A percentile compares a stretch with the other conserved stretches of the same genome.
phyloP scores from a whole-genome alignment of 2,113 vertebrate species.

The Lynx canadensis region DNA sequence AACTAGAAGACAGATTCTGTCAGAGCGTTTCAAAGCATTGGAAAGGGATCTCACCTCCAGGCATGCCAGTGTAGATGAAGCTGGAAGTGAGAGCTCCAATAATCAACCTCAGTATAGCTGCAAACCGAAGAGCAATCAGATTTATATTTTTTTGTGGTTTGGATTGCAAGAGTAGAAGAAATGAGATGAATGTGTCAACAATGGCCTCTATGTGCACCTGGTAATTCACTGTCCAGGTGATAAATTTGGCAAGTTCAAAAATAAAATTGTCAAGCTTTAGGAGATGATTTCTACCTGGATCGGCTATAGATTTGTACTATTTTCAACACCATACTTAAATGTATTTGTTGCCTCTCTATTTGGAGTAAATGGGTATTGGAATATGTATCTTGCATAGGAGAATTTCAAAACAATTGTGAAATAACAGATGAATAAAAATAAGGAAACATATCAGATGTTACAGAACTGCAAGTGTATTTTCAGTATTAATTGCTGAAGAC shows the following conservation, averaged over 20 bases:
- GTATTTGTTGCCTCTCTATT: background rate
- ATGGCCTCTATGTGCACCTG: background rate
- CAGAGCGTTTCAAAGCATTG: background rate
- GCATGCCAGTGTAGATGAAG: background rate
- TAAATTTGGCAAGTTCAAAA: slow-evolving; percentile 45
- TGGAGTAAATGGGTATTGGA: background rate
- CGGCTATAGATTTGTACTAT: background rate
- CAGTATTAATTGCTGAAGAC: background rate
- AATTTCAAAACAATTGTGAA: background rate
- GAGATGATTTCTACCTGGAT: background rate
- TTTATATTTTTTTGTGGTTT: background rate
- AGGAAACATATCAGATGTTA: background rate
- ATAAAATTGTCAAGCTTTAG: slow-evolving; percentile 22
- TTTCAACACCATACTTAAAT: background rate
- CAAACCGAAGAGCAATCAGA: slow-evolving; percentile 19
- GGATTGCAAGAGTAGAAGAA: slow-evolving; percentile 35
- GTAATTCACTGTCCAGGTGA: slow-evolving; percentile 5
- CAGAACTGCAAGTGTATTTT: background rate
- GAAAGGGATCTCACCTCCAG: slow-evolving; percentile 13
- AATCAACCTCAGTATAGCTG: slow-evolving; percentile 34
- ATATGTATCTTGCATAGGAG: background rate
- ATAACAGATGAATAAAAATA: background rate
- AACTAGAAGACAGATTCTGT: slow-evolving; percentile 27
- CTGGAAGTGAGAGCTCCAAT: background rate
- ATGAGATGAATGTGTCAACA: slow-evolving; percentile 34